phyloP scores from a whole-genome alignment of 2,888 invertebrate species.

The Podotricha telesiphe region DNA sequence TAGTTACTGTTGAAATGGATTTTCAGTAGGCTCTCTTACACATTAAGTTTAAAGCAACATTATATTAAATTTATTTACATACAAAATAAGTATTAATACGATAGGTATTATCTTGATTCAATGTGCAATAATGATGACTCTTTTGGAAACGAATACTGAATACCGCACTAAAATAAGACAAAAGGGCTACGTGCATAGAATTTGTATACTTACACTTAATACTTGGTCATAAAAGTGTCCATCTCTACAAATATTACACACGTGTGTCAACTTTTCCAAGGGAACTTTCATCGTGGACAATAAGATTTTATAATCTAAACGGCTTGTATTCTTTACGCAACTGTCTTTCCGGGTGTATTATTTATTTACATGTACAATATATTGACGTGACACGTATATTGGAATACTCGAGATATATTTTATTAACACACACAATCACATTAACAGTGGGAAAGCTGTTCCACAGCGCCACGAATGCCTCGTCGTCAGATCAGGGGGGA shows the following conservation, averaged over 20 bases:
- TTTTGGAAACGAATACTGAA: neutral
- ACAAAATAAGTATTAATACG: neutral
- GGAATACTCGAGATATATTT: neutral
- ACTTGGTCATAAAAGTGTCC: slow-evolving; percentile 23
- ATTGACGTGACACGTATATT: neutral
- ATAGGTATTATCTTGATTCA: neutral
- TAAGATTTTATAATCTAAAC: slow-evolving; percentile 42
- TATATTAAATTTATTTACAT: neutral
- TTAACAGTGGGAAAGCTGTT: too few relatives aligned
- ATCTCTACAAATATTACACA: slow-evolving; percentile 45
- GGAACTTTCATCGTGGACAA: slow-evolving; percentile 51
- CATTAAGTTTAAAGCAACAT: too few relatives aligned
- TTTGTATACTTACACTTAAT: neutral
- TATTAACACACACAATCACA: too few relatives aligned
- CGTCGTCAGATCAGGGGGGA: too few relatives aligned
- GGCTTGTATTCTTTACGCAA: slow-evolving; percentile 45
- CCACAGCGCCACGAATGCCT: too few relatives aligned
- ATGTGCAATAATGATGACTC: neutral
- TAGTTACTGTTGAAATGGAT: too few relatives aligned
- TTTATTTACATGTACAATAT: slow-evolving; percentile 3
- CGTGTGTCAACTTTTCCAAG: slow-evolving; percentile 55
- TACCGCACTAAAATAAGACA: neutral
- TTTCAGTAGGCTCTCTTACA: too few relatives aligned
- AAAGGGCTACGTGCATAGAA: slow-evolving; percentile 12
- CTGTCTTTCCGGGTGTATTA: slow-evolving; percentile 40